phyloP scores from a whole-genome alignment of 2,888 invertebrate genomes.

The Caenorhabditis auriculariae region DNA sequence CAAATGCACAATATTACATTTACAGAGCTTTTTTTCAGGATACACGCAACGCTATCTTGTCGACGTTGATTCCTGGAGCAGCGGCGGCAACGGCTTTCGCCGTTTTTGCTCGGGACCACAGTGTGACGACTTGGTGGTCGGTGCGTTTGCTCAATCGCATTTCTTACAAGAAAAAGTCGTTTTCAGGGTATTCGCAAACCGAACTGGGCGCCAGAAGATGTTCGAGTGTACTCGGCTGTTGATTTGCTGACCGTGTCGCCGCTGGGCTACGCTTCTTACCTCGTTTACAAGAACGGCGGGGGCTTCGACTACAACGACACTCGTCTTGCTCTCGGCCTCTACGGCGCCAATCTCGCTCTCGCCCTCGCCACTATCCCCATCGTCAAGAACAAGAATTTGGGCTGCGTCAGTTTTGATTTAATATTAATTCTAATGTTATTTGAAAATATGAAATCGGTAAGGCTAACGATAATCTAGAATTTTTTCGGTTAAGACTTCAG shows the following conservation, averaged over 20 bases:
- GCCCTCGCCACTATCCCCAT: constrained; percentile 44
- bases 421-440: constrained; percentile 1
- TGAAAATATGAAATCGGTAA: not conserved
- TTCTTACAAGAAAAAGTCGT: not conserved
- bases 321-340: constrained; percentile 48
- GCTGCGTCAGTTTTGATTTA: constrained; percentile 26
- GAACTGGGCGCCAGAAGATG: constrained; percentile 48
- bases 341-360: constrained; percentile 46
- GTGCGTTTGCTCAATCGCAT: constrained; percentile 13
- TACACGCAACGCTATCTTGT: constrained; percentile 48
- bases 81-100: constrained; percentile 41
- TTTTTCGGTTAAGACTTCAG: too few relatives aligned
- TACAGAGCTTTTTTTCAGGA: too few relatives aligned
- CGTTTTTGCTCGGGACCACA: constrained; percentile 33
- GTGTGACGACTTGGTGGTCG: constrained; percentile 41
- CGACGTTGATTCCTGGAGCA: constrained; percentile 47
- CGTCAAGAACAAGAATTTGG: constrained; percentile 47
- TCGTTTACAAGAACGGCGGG: constrained; percentile 60
- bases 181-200: constrained; percentile 44
- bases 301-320: constrained; percentile 50
- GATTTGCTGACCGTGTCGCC: constrained; percentile 51
- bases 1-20: too few relatives aligned
- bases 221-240: constrained; percentile 43
- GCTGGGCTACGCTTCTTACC: constrained; percentile 58
- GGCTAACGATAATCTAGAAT: too few relatives aligned